phyloP scores from a whole-genome alignment of 2,888 invertebrate species.

The Platycnemis pennipes region DNA sequence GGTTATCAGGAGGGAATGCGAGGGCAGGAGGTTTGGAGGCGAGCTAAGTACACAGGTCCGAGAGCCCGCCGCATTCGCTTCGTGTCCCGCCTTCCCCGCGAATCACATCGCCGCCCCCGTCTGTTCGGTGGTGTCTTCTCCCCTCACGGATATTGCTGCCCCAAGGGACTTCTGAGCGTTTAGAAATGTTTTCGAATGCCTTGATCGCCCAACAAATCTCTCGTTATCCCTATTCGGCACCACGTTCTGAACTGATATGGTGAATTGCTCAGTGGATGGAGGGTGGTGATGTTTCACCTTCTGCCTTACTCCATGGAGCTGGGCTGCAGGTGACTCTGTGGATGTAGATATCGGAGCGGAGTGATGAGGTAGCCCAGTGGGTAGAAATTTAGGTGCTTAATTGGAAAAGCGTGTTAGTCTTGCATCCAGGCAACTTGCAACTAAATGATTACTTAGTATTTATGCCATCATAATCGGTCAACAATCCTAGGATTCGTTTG shows the following conservation, averaged over 20 bases:
- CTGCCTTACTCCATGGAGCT: neutral
- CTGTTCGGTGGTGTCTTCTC: neutral
- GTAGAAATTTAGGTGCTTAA: no score
- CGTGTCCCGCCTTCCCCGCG: neutral
- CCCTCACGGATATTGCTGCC: neutral
- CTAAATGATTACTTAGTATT: no score
- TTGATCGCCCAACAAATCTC: neutral
- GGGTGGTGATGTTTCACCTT: neutral
- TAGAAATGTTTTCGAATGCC: no score
- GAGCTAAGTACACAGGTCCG: neutral
- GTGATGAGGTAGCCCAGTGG: neutral
- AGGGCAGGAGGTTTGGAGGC: conserved; percentile 28
- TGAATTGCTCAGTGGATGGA: neutral
- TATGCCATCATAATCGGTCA: no score
- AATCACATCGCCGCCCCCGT: no score
- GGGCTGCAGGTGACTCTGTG: neutral
- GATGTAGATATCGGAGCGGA: neutral
- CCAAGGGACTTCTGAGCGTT: no score
- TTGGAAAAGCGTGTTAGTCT: no score
- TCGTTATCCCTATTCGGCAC: neutral
- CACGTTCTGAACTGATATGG: neutral
- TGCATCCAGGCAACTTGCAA: no score
- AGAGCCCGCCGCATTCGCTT: neutral
- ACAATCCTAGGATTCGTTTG: no score
- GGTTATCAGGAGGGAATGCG: conserved; percentile 45